These are phyloP conservation scores for Meandrina meandrites DNA, from an alignment of 92 coral and sea anemone species.

Conservation along the genomic window DNA sequence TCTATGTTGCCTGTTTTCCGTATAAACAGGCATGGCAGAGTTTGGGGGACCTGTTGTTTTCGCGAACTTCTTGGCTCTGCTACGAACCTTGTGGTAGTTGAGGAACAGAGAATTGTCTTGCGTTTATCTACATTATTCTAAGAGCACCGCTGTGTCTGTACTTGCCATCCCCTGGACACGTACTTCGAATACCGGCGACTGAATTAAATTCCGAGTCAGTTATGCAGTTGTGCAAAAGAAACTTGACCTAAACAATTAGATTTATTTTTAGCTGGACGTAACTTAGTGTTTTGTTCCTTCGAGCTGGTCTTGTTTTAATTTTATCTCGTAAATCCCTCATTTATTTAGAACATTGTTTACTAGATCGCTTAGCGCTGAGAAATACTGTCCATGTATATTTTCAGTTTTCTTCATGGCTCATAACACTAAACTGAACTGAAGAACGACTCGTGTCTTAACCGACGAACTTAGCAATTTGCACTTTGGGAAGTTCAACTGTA, in stretches of 20 bases:
- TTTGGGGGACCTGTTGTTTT: background rate
- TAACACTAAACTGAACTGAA: background rate
- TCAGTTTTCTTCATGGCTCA: background rate
- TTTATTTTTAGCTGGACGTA: too few species aligned
- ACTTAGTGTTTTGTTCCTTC: background rate
- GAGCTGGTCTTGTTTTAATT: background rate
- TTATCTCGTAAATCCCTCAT: background rate
- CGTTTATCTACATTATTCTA: background rate
- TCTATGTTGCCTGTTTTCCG: background rate
- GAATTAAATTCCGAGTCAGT: background rate
- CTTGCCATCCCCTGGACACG: background rate
- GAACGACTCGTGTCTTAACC: background rate
- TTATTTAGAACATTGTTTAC: background rate
- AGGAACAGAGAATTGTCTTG: background rate
- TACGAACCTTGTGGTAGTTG: background rate
- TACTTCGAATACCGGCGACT: background rate
- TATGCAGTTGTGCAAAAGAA: background rate
- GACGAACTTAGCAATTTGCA: background rate
- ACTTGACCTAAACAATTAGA: too few species aligned
- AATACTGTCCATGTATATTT: background rate
- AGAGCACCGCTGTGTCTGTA: background rate
- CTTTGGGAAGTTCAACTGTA: constrained; percentile 1
- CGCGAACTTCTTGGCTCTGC: background rate
- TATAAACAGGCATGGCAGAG: background rate
- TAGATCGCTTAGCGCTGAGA: background rate